Evolutionary conservation across 2,797 vertebrate species (phyloP).

Genomic region (Halcyon leucocephala): DNA sequence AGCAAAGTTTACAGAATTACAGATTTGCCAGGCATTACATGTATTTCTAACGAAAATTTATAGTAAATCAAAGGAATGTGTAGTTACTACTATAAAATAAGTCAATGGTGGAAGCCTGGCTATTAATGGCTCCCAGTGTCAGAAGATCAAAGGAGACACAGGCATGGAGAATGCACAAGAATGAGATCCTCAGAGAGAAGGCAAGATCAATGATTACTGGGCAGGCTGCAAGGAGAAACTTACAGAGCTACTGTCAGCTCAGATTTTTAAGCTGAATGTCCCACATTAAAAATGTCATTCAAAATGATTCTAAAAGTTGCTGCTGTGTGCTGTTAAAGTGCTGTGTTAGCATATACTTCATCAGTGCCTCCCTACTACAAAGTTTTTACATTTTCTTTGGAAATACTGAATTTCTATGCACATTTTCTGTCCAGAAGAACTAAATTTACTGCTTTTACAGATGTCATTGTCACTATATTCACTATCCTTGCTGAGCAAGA

Average conservation of each 20-base stretch:
- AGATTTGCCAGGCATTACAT: background rate
- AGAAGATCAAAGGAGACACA: background rate
- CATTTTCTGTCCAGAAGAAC: background rate
- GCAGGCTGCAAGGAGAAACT: background rate
- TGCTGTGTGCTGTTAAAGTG: background rate
- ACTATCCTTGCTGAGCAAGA: constrained; percentile 14
- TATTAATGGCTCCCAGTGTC: constrained; percentile 7
- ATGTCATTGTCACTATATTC: background rate
- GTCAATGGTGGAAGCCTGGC: background rate
- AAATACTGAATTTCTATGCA: background rate
- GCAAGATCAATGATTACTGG: background rate
- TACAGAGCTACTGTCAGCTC: background rate
- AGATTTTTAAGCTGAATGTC: constrained; percentile 19
- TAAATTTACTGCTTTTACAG: background rate
- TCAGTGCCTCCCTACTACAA: background rate
- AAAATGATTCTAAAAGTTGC: constrained; percentile 5
- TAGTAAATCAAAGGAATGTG: constrained; percentile 41
- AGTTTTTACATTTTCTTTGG: background rate
- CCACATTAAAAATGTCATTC: background rate
- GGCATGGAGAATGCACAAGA: background rate
- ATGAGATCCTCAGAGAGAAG: background rate
- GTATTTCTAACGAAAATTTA: background rate
- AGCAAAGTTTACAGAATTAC: background rate
- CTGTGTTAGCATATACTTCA: background rate
- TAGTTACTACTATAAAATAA: background rate